These are phyloP conservation scores for Drosophila atroscutellata DNA, from an alignment of 2,888 invertebrate species.

Conservation along the genomic window DNA sequence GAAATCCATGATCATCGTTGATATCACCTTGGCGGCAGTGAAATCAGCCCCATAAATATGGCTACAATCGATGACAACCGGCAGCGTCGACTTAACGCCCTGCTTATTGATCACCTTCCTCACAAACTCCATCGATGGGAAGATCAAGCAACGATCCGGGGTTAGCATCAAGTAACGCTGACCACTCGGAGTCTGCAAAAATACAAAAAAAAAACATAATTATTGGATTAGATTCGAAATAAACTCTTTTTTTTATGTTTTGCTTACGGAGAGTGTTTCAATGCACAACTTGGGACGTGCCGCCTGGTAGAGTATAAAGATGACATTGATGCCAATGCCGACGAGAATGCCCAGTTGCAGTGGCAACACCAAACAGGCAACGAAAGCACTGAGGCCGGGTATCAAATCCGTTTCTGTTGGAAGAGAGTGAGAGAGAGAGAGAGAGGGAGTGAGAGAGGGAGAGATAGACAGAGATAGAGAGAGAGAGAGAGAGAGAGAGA, in stretches of 20 bases:
- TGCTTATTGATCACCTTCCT: slow-evolving; percentile 93
- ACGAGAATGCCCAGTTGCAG: slow-evolving; percentile 95
- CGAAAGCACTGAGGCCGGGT: slow-evolving; percentile 93
- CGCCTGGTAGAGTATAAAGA: slow-evolving; percentile 94
- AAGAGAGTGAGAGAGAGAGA: no score
- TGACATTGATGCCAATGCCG: slow-evolving; percentile 92
- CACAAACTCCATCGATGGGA: slow-evolving; percentile 96
- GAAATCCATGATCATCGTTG: slow-evolving; percentile 91
- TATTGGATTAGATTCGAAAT: not conserved
- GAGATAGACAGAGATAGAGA: no score
- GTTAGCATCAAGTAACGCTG: slow-evolving; percentile 92
- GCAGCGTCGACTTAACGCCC: slow-evolving; percentile 89
- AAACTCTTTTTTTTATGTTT: no score
- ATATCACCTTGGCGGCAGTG: slow-evolving; percentile 93
- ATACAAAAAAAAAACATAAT: not conserved
- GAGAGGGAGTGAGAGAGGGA: no score
- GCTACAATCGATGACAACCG: slow-evolving; percentile 94
- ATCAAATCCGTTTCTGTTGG: slow-evolving; percentile 92
- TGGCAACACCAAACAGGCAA: slow-evolving; percentile 92
- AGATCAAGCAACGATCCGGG: slow-evolving; percentile 94
- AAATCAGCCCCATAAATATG: slow-evolving; percentile 95
- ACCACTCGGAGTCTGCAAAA: slow-evolving; percentile 87
- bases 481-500: no score
- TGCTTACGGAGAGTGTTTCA: slow-evolving; percentile 90
- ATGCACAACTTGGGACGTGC: slow-evolving; percentile 94